A percentile compares a stretch with the other conserved stretches of the same genome.
phyloP scores from a whole-genome alignment of 2,888 invertebrate genomes.

The Parasteatoda lunata region DNA sequence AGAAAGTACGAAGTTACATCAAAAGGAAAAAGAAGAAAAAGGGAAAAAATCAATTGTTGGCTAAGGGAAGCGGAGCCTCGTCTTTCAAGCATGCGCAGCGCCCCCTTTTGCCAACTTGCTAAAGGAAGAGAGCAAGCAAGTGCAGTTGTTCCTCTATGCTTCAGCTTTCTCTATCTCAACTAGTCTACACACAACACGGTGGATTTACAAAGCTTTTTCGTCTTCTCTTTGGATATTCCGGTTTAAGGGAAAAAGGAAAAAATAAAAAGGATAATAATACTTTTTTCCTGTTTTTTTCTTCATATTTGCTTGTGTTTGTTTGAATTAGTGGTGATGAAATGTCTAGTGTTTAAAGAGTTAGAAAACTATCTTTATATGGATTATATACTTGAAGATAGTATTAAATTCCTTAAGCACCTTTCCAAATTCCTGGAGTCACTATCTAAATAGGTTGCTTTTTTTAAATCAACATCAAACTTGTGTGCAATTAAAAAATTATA shows the following conservation, averaged over 20 bases:
- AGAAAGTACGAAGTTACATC: slow-evolving; percentile 66
- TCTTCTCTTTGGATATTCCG: slow-evolving; percentile 40
- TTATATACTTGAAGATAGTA: neutral
- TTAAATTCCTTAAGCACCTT: too few species aligned
- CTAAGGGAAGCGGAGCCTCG: slow-evolving; percentile 35
- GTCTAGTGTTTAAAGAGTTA: slow-evolving; percentile 47
- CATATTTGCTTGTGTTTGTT: slow-evolving; percentile 13
- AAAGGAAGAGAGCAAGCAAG: slow-evolving; percentile 43
- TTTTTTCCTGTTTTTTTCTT: slow-evolving; percentile 11
- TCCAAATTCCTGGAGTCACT: too few species aligned
- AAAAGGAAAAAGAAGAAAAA: slow-evolving; percentile 44
- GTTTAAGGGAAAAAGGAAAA: slow-evolving; percentile 20
- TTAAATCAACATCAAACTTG: too few species aligned
- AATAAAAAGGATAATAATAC: slow-evolving; percentile 38
- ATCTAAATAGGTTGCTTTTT: too few species aligned
- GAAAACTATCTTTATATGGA: neutral
- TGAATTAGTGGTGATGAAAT: slow-evolving; percentile 48
- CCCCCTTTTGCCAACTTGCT: slow-evolving; percentile 63
- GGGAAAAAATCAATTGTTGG: slow-evolving; percentile 66
- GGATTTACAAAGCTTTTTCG: slow-evolving; percentile 56
- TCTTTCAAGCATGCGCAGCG: slow-evolving; percentile 41
- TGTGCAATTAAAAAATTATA: too few species aligned
- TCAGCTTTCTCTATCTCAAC: slow-evolving; percentile 45
- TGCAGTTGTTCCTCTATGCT: slow-evolving; percentile 56
- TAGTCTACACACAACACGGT: slow-evolving; percentile 45